phyloP scores from a whole-genome alignment of 37 sponge, comb jelly and placozoan species.

The Tethya wilhelma region DNA sequence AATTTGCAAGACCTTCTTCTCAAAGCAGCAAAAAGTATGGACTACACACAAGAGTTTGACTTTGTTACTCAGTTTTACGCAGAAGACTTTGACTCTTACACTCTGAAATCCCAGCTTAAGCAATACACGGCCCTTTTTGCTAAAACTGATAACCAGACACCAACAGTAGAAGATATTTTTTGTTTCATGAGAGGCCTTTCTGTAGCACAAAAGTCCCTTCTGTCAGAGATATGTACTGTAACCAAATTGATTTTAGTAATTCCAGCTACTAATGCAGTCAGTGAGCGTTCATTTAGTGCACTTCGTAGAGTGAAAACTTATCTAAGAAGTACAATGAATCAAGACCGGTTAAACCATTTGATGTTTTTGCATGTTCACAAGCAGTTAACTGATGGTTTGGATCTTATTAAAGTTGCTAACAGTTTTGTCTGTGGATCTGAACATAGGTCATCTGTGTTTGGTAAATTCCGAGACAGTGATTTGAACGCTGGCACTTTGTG shows the following conservation, averaged over 20 bases:
- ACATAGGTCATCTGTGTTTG: too few relatives aligned
- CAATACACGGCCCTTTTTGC: background rate
- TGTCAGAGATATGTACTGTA: conserved; percentile 20
- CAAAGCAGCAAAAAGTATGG: conserved; percentile 6
- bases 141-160: background rate
- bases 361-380: conserved; percentile 52
- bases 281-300: conserved; percentile 75
- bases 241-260: conserved; percentile 50
- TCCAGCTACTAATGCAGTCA: conserved; percentile 72
- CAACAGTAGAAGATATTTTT: background rate
- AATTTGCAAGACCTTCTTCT: conserved; percentile 49
- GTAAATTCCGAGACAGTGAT: too few relatives aligned
- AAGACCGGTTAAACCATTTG: conserved; percentile 50
- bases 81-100: conserved; percentile 26
- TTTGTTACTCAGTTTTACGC: conserved; percentile 41
- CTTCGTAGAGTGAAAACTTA: conserved; percentile 62
- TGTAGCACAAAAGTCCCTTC: background rate
- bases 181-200: background rate
- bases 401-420: conserved; percentile 40
- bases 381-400: conserved; percentile 35
- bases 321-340: conserved; percentile 63
- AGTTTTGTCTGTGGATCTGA: too few relatives aligned
- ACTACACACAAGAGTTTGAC: conserved; percentile 31
- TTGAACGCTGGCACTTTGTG: too few relatives aligned
- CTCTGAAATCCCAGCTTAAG: conserved; percentile 14